Evolutionary conservation across 2,113 vertebrate species (phyloP).

Genomic region (Chinchilla lanigera): DNA sequence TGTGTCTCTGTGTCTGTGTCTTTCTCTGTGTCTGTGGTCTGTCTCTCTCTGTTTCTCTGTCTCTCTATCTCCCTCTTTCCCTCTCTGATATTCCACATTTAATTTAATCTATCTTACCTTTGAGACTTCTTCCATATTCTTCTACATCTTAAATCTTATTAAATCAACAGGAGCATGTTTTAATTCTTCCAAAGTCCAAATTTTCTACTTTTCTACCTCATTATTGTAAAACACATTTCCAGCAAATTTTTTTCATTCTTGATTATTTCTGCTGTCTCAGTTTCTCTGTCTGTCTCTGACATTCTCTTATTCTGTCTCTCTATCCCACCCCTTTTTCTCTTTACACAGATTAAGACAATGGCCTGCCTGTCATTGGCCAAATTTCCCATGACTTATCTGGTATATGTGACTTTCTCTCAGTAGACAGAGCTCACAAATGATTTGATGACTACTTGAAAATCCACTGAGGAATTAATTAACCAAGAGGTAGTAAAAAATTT

Average conservation of each 20-base stretch:
- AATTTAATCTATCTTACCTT: too few relatives aligned
- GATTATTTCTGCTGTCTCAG: not conserved
- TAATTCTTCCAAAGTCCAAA: not conserved
- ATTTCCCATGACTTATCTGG: not conserved
- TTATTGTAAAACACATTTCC: not conserved
- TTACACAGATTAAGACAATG: too few relatives aligned
- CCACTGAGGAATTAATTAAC: not conserved
- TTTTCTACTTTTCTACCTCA: not conserved
- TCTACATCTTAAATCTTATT: not conserved
- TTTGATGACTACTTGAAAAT: not conserved
- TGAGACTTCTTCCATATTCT: not conserved
- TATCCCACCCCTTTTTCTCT: not conserved
- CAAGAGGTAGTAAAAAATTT: fast-evolving
- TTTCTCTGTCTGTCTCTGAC: not conserved
- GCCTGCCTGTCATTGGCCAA: fast-evolving
- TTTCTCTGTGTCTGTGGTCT: too few relatives aligned
- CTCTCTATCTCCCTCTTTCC: not conserved
- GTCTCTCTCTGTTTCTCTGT: not conserved
- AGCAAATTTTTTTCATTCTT: not conserved
- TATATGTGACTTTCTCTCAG: not conserved
- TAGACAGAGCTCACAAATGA: not conserved
- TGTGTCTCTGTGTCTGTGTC: too few relatives aligned
- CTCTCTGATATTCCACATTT: not conserved
- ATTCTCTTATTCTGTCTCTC: fast-evolving
- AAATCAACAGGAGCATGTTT: not conserved